phyloP scores from a whole-genome alignment of 2,888 invertebrate species.

The Latrodectus hesperus region DNA sequence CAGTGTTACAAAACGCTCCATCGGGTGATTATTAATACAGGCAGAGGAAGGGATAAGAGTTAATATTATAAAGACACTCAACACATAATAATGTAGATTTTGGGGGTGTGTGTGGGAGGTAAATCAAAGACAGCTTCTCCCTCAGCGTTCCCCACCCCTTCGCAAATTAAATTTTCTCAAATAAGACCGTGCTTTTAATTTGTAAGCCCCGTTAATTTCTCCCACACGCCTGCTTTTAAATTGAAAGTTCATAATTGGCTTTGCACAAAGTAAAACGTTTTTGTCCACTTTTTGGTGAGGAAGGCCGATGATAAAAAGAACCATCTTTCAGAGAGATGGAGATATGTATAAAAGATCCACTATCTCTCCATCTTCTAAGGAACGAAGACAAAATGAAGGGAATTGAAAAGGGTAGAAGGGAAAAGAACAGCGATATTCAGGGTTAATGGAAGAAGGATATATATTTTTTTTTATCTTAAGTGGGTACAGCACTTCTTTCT shows the following conservation, averaged over 20 bases:
- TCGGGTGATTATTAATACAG: too few relatives aligned
- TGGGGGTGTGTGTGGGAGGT: not conserved
- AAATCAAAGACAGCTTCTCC: not conserved
- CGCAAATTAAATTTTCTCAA: not conserved
- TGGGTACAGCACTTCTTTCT: conserved; percentile 24
- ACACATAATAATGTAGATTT: too few relatives aligned
- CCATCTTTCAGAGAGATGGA: not conserved
- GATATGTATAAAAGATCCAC: not conserved
- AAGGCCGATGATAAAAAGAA: conserved; percentile 20
- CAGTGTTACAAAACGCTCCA: too few relatives aligned
- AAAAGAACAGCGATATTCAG: conserved; percentile 44
- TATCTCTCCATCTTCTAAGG: not conserved
- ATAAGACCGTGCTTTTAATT: not conserved
- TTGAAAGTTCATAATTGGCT: conserved; percentile 38
- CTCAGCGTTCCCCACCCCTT: not conserved
- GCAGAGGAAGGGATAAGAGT: too few relatives aligned
- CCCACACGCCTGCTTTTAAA: conserved; percentile 29
- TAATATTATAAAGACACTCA: too few relatives aligned
- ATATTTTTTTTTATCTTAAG: conserved; percentile 41
- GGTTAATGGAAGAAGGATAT: conserved; percentile 49
- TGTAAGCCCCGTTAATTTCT: not conserved
- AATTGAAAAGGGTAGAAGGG: conserved; percentile 2
- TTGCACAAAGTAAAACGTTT: conserved; percentile 45
- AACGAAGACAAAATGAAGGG: not conserved
- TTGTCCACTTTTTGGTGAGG: conserved; percentile 31